A percentile compares a stretch with the other conserved stretches of the same genome.
Conservation (phyloP, 2,888 invertebrate species). For the Dorcus parallelipipedus region DNA sequence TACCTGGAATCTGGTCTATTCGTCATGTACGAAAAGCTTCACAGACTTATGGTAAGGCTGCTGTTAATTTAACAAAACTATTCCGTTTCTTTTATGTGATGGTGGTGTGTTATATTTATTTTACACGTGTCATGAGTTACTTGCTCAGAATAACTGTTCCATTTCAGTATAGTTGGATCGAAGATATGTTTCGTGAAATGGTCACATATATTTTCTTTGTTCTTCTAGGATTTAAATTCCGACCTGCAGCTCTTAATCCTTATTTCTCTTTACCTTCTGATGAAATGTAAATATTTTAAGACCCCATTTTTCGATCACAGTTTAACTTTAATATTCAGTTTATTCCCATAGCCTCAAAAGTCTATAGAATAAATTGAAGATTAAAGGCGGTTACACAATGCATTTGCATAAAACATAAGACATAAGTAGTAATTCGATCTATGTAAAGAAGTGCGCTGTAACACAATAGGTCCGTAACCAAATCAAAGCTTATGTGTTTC, state of each 20-base stretch:
- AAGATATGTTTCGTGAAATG: constrained; percentile 92
- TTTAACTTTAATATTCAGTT: no score
- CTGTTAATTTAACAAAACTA: constrained; percentile 88
- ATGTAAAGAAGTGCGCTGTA: no score
- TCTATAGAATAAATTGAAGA: no score
- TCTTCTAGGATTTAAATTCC: constrained; percentile 92
- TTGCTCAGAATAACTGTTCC: constrained; percentile 93
- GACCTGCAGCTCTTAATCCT: constrained; percentile 91
- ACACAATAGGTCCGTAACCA: no score
- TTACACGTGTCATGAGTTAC: constrained; percentile 95
- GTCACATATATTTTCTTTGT: constrained; percentile 95
- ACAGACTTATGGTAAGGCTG: constrained; percentile 94
- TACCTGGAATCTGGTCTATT: constrained; percentile 98
- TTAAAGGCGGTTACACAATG: no score
- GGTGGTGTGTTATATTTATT: constrained; percentile 97
- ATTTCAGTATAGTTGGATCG: constrained; percentile 95
- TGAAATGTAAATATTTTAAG: constrained; percentile 56
- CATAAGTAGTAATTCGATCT: no score
- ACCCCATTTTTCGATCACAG: no score
- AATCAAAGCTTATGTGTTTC: no score
- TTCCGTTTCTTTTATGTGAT: constrained; percentile 97
- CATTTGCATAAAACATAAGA: no score
- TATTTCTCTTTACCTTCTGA: constrained; percentile 75
- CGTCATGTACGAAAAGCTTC: constrained; percentile 89
- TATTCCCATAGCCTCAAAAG: no score